These are phyloP conservation scores for Drosophila watanabei DNA, from an alignment of 1,140 invertebrate species.

Conservation along the genomic window DNA sequence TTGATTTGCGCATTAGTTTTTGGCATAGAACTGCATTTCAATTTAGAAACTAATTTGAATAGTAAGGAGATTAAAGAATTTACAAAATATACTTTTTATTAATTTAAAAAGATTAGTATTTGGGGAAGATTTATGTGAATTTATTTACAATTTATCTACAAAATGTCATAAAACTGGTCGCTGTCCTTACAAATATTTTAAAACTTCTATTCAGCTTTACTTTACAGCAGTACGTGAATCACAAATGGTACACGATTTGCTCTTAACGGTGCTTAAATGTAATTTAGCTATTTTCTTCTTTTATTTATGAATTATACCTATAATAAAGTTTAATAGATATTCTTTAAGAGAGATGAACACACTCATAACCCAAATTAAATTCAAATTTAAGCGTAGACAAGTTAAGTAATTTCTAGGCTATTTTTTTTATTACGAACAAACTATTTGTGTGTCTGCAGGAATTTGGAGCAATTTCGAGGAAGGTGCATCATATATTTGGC, in stretches of 20 bases:
- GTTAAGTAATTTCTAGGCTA: not conserved
- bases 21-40: not conserved
- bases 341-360: not conserved
- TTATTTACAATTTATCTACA: not conserved
- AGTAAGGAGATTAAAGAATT: not conserved
- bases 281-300: too few relatives aligned
- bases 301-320: not conserved
- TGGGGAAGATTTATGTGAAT: not conserved
- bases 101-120: not conserved
- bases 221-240: not conserved
- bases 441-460: conserved; percentile 3
- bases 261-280: not conserved
- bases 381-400: conserved; percentile 9
- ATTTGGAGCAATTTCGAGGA: not conserved
- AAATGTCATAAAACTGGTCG: not conserved
- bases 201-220: too few relatives aligned
- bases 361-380: not conserved
- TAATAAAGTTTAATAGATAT: not conserved
- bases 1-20: not conserved
- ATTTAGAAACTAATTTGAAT: not conserved
- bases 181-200: too few relatives aligned
- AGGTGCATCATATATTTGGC: conserved; percentile 19
- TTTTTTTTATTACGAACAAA: conserved; percentile 7
- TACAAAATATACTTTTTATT: too few relatives aligned
- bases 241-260: too few relatives aligned